Evolutionary conservation across 1,140 invertebrate genomes (phyloP).

Genomic region (Aphelinus certus): DNA sequence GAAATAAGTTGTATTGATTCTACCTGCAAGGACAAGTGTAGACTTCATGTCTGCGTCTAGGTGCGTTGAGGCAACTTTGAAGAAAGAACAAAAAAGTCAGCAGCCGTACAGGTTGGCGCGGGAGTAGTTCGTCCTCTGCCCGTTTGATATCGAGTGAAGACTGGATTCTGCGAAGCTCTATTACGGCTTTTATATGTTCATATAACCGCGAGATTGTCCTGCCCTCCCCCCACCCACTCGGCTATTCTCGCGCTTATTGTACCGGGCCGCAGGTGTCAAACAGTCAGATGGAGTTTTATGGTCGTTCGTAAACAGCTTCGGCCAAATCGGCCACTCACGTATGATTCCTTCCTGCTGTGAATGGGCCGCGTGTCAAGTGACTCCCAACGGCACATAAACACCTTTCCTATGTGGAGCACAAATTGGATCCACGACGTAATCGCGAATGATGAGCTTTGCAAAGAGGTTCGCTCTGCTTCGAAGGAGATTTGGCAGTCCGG

Average conservation of each 20-base stretch:
- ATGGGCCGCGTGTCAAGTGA: too few relatives aligned
- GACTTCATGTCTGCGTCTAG: constrained; percentile 20
- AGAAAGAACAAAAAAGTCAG: too few relatives aligned
- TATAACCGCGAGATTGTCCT: constrained; percentile 17
- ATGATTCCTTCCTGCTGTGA: constrained; percentile 13
- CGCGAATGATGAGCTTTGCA: too few relatives aligned
- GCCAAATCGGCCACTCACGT: neutral
- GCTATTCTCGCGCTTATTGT: too few relatives aligned
- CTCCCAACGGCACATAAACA: too few relatives aligned
- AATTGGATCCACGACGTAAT: too few relatives aligned
- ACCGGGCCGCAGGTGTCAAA: constrained; percentile 9
- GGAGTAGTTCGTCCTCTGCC: too few relatives aligned
- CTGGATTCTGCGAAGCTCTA: constrained; percentile 25
- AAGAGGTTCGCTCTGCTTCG: too few relatives aligned
- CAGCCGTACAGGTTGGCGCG: too few relatives aligned
- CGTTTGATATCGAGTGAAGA: constrained; percentile 7
- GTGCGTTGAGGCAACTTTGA: neutral
- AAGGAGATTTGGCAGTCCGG: too few relatives aligned
- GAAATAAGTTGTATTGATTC: neutral
- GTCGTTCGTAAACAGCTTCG: constrained; percentile 12
- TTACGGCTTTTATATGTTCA: constrained; percentile 34
- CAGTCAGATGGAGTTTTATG: constrained; percentile 23
- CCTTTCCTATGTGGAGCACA: too few relatives aligned
- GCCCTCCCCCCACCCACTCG: neutral
- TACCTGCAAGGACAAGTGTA: constrained; percentile 25